phyloP scores from a whole-genome alignment of 2,888 invertebrate genomes.

The Argyresthia goedartella region DNA sequence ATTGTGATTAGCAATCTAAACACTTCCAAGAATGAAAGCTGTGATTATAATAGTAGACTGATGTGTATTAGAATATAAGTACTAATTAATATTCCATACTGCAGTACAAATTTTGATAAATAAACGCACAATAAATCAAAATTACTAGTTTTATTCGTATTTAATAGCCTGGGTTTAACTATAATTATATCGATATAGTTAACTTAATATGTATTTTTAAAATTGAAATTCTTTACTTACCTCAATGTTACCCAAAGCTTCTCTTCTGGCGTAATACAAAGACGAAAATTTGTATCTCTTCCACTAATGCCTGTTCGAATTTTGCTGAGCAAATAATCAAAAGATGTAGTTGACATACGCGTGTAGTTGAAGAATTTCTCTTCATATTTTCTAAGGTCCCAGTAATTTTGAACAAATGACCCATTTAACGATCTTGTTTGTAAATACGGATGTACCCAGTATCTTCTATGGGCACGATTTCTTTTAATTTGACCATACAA shows the following conservation, averaged over 20 bases:
- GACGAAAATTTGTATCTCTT: conserved; percentile 8
- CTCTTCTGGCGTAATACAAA: conserved; percentile 6
- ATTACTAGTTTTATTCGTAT: conserved; percentile 4
- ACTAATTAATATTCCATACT: conserved; percentile 6
- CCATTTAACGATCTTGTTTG: conserved; percentile 8
- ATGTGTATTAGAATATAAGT: conserved; percentile 7
- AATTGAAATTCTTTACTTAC: neutral
- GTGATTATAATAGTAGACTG: conserved; percentile 8
- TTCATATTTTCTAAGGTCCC: conserved; percentile 7
- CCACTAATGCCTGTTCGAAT: conserved; percentile 7
- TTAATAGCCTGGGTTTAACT: conserved; percentile 5
- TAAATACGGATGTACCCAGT: conserved; percentile 8
- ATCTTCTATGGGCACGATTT: conserved; percentile 8
- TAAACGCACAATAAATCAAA: conserved; percentile 6
- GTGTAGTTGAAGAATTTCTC: conserved; percentile 8
- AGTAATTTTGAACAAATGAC: conserved; percentile 8
- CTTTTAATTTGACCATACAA: conserved; percentile 6
- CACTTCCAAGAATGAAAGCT: conserved; percentile 8
- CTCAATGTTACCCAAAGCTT: conserved; percentile 6
- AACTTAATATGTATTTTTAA: conserved; percentile 7
- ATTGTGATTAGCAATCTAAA: conserved; percentile 8
- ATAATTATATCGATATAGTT: conserved; percentile 6
- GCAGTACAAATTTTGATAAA: conserved; percentile 7
- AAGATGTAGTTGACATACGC: conserved; percentile 8
- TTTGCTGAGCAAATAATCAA: conserved; percentile 9